Percentiles rank a stretch among this genome's conserved stretches.
Conservation (phyloP, 2,888 invertebrate genomes). For the Silvanus unidentatus region DNA sequence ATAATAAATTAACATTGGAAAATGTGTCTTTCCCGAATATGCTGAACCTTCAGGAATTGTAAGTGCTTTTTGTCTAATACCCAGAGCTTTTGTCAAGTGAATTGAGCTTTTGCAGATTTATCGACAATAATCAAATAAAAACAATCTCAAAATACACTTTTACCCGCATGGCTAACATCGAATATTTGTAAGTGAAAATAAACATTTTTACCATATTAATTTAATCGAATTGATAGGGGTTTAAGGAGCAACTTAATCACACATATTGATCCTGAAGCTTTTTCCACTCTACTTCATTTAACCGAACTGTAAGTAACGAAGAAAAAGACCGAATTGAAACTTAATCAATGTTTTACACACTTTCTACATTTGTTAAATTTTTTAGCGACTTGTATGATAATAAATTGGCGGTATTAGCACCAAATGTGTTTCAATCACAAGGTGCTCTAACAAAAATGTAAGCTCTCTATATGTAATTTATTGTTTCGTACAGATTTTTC, state of each 20-base stretch:
- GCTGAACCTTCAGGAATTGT: not conserved
- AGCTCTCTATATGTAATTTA: too few species aligned
- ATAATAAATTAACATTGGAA: not conserved
- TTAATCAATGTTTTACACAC: too few species aligned
- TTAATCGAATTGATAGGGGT: not conserved
- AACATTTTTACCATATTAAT: not conserved
- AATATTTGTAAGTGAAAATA: not conserved
- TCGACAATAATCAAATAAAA: not conserved
- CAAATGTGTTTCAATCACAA: too few species aligned
- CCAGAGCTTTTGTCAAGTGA: too few species aligned
- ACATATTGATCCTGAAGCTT: not conserved
- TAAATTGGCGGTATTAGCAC: too few species aligned
- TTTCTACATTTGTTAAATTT: too few species aligned
- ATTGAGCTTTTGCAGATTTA: not conserved
- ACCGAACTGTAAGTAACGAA: not conserved
- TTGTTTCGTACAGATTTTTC: too few species aligned
- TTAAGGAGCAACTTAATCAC: slow-evolving; percentile 1
- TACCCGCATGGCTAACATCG: not conserved
- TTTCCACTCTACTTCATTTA: not conserved
- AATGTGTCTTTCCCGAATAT: not conserved
- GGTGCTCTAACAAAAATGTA: too few species aligned
- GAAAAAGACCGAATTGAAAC: too few species aligned
- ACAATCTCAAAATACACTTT: not conserved
- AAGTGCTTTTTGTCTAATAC: not conserved
- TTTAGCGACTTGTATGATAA: too few species aligned